phyloP scores from a whole-genome alignment of 2,888 invertebrate species.

The Camptogramma bilineatum region DNA sequence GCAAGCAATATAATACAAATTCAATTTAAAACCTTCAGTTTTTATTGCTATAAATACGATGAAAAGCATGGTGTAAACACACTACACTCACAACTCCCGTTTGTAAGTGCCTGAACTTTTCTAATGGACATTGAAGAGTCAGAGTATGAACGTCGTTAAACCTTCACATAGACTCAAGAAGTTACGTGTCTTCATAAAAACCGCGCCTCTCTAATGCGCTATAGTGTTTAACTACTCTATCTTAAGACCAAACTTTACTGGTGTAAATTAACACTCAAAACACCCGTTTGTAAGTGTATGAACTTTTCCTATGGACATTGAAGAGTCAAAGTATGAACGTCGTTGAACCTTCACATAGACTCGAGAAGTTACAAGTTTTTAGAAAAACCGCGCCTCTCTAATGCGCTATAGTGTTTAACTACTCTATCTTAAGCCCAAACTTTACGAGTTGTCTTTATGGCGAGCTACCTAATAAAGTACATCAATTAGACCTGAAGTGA shows the following conservation, averaged over 20 bases:
- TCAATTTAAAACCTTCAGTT: too few relatives aligned
- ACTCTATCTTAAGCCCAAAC: constrained; percentile 54
- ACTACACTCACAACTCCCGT: too few relatives aligned
- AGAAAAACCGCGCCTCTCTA: neutral
- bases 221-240: constrained; percentile 49
- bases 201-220: neutral
- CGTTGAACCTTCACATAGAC: neutral
- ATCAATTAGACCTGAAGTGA: constrained; percentile 35
- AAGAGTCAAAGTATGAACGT: constrained; percentile 11
- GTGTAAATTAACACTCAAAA: too few relatives aligned
- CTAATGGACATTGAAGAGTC: neutral
- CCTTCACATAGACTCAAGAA: neutral
- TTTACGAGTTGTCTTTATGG: constrained; percentile 58
- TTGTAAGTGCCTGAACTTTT: too few relatives aligned
- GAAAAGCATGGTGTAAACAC: too few relatives aligned
- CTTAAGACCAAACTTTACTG: constrained; percentile 58
- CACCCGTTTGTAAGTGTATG: too few relatives aligned
- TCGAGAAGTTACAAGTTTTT: neutral
- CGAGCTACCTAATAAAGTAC: constrained; percentile 53
- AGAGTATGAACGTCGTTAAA: constrained; percentile 12
- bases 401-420: constrained; percentile 43
- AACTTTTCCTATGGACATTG: neutral
- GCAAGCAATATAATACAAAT: too few relatives aligned
- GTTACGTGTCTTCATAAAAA: neutral
- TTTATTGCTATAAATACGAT: too few relatives aligned